Conservation (phyloP, 2,888 invertebrate species). For the Sinelater perroti region DNA sequence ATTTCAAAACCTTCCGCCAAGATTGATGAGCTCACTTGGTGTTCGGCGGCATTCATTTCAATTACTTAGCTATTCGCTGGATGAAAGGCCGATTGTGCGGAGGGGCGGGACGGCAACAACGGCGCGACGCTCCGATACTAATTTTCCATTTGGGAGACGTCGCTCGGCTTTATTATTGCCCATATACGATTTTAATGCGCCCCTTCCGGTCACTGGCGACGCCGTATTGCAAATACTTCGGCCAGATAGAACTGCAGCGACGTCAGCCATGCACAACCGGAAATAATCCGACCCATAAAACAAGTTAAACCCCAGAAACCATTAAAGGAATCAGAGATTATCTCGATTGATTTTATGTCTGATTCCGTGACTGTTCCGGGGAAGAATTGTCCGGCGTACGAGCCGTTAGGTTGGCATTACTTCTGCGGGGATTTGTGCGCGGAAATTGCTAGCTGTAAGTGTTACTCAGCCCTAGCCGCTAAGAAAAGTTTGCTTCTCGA, state of each 20-base stretch:
- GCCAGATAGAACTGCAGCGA: slow-evolving; percentile 24
- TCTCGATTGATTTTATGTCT: slow-evolving; percentile 57
- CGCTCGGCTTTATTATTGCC: slow-evolving; percentile 7
- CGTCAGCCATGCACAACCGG: slow-evolving; percentile 27
- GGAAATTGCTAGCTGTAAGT: slow-evolving; percentile 29
- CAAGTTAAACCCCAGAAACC: slow-evolving; percentile 49
- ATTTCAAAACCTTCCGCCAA: slow-evolving; percentile 41
- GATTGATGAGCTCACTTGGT: slow-evolving; percentile 36
- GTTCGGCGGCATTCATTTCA: slow-evolving; percentile 35
- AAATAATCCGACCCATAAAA: slow-evolving; percentile 41
- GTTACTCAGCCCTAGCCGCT: not conserved
- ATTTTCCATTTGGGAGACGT: not conserved
- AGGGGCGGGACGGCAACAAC: slow-evolving; percentile 12
- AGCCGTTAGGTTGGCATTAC: slow-evolving; percentile 37
- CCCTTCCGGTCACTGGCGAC: slow-evolving; percentile 17
- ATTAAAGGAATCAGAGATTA: slow-evolving; percentile 58
- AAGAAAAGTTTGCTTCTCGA: not conserved
- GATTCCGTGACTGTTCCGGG: slow-evolving; percentile 47
- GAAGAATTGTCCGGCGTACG: slow-evolving; percentile 36
- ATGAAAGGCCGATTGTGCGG: slow-evolving; percentile 27
- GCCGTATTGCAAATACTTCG: slow-evolving; percentile 10
- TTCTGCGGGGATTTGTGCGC: slow-evolving; percentile 34
- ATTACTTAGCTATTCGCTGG: slow-evolving; percentile 32
- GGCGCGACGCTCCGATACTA: not conserved
- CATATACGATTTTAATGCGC: slow-evolving; percentile 9